Base-by-base conservation (phyloP, 2,888 invertebrate genomes). In the Pocota personata region DNA sequence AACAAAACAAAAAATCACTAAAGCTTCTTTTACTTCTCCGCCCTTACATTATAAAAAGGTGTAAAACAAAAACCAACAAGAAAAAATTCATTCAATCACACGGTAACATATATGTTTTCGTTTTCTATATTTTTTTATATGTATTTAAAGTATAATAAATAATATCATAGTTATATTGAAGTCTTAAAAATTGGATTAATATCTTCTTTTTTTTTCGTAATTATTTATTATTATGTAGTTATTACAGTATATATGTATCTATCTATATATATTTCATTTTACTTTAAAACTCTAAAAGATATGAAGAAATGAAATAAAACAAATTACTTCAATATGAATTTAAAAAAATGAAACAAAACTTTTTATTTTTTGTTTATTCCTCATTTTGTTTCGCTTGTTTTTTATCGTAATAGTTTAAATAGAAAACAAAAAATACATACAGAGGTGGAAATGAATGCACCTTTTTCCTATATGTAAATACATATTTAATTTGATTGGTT, bases 201-300 rank as follows among this genome's bases (percentile, higher is more conserved):
- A 43, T 55, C 27, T 60, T 66, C 50, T 77, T 50, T 48, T n/a
- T 67, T 69, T 78, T 71, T 57, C 64, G 35, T 78, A 48, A 78
- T 77, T 72, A 83, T 83, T 83, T 84, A 80, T 84, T 69, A 69
- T 76, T 80, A 75, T 62, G 27, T 80, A 84, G 80, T 71, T 83
- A 60, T 67, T 62, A 66, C 32, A 75, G 73, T 75, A 84, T 84
- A 73, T 46, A 60, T 52, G 10, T 43, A 62, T 43, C 30, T 24
- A 67, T 58, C 64, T 66, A 79, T 35, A 57, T 66, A 46, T 64
- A 64, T 80, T 84, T 84, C 80, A 57, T 80, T 80, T 80, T 40
- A 64, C 62, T 58, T 80, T 64, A 64, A 32, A 82, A 71, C 24
- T 75, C 67, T 69, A 48, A 55, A 84, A 64, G 80, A 69, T 48